Conservation (phyloP, 2,797 vertebrate genomes). For the Siniperca undulata region DNA sequence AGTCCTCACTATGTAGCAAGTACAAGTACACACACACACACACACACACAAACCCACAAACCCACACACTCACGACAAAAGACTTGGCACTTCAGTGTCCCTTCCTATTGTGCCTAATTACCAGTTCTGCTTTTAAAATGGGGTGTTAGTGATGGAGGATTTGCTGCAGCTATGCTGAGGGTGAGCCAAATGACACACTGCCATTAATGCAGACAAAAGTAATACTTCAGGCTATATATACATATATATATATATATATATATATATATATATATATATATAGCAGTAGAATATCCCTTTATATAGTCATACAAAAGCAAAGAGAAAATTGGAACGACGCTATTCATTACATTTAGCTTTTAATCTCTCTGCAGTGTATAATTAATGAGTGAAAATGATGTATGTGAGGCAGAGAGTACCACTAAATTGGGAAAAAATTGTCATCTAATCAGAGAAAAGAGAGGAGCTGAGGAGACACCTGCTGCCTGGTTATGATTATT, state of each 20-base stretch:
- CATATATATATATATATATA: not conserved
- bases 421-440: not conserved
- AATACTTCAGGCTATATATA: conserved; percentile 5
- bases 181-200: conserved; percentile 35
- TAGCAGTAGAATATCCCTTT: not conserved
- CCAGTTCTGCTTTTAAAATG: conserved; percentile 46
- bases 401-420: conserved; percentile 16
- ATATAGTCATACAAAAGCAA: not conserved
- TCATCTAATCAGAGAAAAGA: not conserved
- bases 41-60: not conserved
- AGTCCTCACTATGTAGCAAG: no score
- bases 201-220: conserved; percentile 22
- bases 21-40: not conserved
- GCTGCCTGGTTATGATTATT: not conserved
- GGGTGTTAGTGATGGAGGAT: conserved; percentile 51
- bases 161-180: conserved; percentile 32
- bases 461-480: not conserved
- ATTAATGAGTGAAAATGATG: not conserved
- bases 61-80: conserved; percentile 32
- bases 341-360: not conserved
- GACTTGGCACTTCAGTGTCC: conserved; percentile 34
- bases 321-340: not conserved
- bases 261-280: not conserved
- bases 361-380: not conserved
- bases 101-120: conserved; percentile 54